Evolutionary conservation across 2,888 invertebrate genomes (phyloP).

Genomic region (Idaea aversata): DNA sequence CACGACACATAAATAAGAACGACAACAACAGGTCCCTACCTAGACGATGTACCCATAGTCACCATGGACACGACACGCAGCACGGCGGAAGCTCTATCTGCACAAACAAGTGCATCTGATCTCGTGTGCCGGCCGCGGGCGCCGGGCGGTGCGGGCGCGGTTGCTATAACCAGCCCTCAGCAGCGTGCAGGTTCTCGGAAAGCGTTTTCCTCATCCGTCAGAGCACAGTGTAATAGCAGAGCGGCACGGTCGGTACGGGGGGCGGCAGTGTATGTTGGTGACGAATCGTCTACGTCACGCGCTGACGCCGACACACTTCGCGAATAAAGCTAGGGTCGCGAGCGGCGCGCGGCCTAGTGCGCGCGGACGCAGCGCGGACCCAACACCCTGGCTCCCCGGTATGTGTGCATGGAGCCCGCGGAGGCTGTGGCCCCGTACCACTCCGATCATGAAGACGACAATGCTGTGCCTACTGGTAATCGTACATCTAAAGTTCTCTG

Average conservation of each 20-base stretch:
- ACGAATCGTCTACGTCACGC: conserved; percentile 67
- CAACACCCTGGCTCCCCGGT: conserved; percentile 66
- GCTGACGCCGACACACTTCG: conserved; percentile 53
- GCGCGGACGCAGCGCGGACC: conserved; percentile 27
- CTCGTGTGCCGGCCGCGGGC: conserved; percentile 6
- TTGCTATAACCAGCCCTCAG: conserved; percentile 2
- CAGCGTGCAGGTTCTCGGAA: conserved; percentile 62
- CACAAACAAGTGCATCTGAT: neutral
- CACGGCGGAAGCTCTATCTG: neutral
- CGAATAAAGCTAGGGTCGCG: conserved; percentile 51
- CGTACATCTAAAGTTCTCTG: neutral
- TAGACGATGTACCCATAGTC: no score
- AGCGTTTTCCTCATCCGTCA: conserved; percentile 71
- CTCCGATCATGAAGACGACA: conserved; percentile 55
- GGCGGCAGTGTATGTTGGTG: conserved; percentile 41
- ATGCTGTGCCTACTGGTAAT: conserved; percentile 78
- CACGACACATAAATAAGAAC: no score
- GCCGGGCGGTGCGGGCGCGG: conserved; percentile 6
- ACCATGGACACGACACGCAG: neutral
- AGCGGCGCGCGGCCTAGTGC: conserved; percentile 63
- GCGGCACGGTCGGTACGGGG: conserved; percentile 37
- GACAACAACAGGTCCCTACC: no score
- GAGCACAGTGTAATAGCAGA: conserved; percentile 27
- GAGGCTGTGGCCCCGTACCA: conserved; percentile 46
- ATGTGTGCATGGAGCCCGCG: conserved; percentile 71